Percentiles rank a stretch among this genome's conserved stretches.
These are phyloP conservation scores for Hypsibius dujardini DNA, from an alignment of 1,140 invertebrate genomes.

Conservation along the genomic window DNA sequence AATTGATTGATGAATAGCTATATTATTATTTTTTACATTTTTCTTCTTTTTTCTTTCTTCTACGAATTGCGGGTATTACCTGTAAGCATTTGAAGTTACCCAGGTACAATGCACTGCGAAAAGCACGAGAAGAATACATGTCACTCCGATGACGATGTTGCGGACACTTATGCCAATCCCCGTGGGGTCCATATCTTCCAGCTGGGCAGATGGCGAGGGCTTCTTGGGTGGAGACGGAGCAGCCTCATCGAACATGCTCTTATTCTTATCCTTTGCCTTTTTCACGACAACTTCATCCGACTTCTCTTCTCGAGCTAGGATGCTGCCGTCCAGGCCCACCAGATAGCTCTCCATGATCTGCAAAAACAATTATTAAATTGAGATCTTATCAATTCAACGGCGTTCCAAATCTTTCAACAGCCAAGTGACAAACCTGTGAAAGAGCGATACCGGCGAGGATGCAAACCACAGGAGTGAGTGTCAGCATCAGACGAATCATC, in stretches of 20 bases:
- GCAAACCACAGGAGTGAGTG: conserved; percentile 91
- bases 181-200: neutral
- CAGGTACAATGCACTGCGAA: conserved; percentile 98
- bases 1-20: too few species aligned
- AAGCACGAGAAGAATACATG: conserved; percentile 82
- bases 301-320: conserved; percentile 39
- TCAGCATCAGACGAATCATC: conserved; percentile 97
- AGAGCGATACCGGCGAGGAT: conserved; percentile 87
- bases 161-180: conserved; percentile 76
- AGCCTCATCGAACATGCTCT: conserved; percentile 11
- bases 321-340: conserved; percentile 32
- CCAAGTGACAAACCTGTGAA: conserved; percentile 40
- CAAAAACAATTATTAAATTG: neutral
- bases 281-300: conserved; percentile 37
- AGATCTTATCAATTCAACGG: conserved; percentile 30
- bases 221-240: conserved; percentile 46
- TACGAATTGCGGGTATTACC: too few species aligned
- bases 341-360: conserved; percentile 26
- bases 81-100: conserved; percentile 96
- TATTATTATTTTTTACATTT: too few species aligned
- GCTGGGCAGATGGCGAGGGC: neutral
- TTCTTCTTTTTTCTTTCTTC: too few species aligned
- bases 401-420: too few species aligned
- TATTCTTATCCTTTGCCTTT: neutral
- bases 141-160: conserved; percentile 67